Percentiles rank a stretch among this genome's conserved stretches.
phyloP scores from a whole-genome alignment of 2,113 vertebrate genomes.

The Morone chrysops region DNA sequence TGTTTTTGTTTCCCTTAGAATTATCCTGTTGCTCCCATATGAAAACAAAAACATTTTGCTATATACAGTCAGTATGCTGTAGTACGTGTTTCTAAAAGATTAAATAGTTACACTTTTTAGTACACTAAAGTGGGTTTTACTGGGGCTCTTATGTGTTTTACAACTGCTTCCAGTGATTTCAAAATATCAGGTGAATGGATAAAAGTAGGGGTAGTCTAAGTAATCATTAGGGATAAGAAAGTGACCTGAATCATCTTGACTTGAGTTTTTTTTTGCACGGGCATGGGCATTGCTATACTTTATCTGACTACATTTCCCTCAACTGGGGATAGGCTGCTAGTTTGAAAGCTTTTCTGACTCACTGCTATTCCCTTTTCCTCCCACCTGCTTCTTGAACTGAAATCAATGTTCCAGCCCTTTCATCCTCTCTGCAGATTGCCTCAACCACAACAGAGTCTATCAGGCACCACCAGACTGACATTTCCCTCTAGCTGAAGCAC shows the following conservation, averaged over 20 bases:
- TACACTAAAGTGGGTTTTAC: neutral
- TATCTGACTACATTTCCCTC: slow-evolving; percentile 55
- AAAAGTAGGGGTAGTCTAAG: neutral
- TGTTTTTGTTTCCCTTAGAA: slow-evolving; percentile 26
- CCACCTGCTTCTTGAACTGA: slow-evolving; percentile 71
- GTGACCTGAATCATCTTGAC: slow-evolving; percentile 34
- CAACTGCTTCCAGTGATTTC: neutral
- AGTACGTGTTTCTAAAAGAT: neutral
- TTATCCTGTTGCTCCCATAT: neutral
- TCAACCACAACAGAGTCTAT: slow-evolving; percentile 63
- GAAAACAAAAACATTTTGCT: no score
- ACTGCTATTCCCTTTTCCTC: slow-evolving; percentile 54
- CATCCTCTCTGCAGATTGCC: slow-evolving; percentile 71
- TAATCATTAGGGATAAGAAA: neutral
- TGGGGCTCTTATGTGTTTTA: neutral
- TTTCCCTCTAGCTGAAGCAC: slow-evolving; percentile 65
- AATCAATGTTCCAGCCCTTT: slow-evolving; percentile 78
- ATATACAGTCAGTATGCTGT: neutral
- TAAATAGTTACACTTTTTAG: no score
- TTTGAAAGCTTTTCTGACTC: slow-evolving; percentile 58
- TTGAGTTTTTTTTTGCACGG: slow-evolving; percentile 19
- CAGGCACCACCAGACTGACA: slow-evolving; percentile 70
- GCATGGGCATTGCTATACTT: slow-evolving; percentile 52
- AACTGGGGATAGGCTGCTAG: slow-evolving; percentile 45
- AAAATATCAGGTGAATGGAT: slow-evolving; percentile 18